A percentile compares a stretch with the other conserved stretches of the same genome.
phyloP scores from a whole-genome alignment of 2,888 invertebrate genomes.

The Spilarctia lutea region DNA sequence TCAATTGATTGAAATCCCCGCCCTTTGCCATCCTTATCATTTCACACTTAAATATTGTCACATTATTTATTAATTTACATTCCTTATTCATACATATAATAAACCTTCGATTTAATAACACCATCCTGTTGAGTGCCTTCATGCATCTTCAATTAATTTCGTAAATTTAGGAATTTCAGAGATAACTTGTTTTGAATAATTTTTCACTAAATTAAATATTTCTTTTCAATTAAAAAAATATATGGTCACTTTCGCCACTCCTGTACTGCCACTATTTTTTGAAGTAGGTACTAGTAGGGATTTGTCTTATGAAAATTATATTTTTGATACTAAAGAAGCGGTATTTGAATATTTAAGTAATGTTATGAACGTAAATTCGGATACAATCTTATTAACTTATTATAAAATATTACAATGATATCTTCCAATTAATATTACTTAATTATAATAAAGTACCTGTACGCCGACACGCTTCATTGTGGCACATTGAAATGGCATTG shows the following conservation, averaged over 20 bases:
- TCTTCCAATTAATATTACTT: not conserved
- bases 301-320: not conserved
- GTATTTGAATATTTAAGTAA: not conserved
- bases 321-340: not conserved
- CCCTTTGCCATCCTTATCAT: no score
- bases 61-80: not conserved
- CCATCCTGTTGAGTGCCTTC: not conserved
- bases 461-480: no score
- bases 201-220: not conserved
- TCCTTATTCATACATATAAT: not conserved
- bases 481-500: no score
- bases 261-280: not conserved
- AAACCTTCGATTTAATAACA: not conserved
- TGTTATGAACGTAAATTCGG: not conserved
- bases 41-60: no score
- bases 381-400: not conserved
- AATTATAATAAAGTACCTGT: not conserved
- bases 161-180: not conserved
- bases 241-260: not conserved
- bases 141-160: not conserved
- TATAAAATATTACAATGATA: not conserved
- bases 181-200: not conserved
- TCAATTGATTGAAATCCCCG: not conserved
- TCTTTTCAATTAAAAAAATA: not conserved
- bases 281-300: no score